Percentiles rank a stretch among this genome's conserved stretches.
These are phyloP conservation scores for Pangasius larnaudii DNA, from an alignment of 2,797 vertebrate genomes.

Conservation along the genomic window DNA sequence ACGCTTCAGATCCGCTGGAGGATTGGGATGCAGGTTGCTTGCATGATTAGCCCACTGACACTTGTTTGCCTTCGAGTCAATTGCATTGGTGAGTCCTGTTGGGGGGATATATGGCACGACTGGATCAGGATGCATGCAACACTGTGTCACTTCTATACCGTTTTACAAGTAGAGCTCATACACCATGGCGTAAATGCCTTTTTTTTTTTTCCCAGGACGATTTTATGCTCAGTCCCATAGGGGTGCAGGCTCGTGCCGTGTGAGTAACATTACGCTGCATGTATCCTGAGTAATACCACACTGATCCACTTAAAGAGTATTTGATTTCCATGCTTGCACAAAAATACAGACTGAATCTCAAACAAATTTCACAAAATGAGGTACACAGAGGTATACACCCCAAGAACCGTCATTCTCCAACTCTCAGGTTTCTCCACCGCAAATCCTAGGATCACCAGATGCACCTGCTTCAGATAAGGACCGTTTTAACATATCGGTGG, in stretches of 20 bases:
- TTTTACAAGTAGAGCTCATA: background rate
- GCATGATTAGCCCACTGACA: conserved; percentile 30
- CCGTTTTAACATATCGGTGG: background rate
- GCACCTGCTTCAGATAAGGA: background rate
- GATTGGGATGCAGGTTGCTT: conserved; percentile 13
- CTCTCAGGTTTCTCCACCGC: background rate
- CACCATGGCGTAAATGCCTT: background rate
- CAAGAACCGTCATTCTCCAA: background rate
- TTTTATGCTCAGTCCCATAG: conserved; percentile 17
- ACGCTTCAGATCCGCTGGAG: background rate
- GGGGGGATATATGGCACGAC: background rate
- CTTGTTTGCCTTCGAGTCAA: conserved; percentile 20
- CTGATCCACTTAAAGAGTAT: conserved; percentile 16
- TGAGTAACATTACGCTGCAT: conserved; percentile 25
- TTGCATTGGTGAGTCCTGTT: background rate
- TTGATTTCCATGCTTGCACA: background rate
- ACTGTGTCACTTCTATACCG: background rate
- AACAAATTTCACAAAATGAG: background rate
- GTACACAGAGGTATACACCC: background rate
- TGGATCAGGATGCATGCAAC: background rate
- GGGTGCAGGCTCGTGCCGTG: conserved; percentile 18
- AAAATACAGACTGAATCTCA: background rate
- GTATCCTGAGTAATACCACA: conserved; percentile 22
- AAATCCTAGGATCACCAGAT: background rate
- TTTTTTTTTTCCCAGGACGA: background rate